Evolutionary conservation across 2,113 vertebrate genomes (phyloP), one percentile per base, ranked within the genome.

Genomic region (Eonycteris spelaea): DNA sequence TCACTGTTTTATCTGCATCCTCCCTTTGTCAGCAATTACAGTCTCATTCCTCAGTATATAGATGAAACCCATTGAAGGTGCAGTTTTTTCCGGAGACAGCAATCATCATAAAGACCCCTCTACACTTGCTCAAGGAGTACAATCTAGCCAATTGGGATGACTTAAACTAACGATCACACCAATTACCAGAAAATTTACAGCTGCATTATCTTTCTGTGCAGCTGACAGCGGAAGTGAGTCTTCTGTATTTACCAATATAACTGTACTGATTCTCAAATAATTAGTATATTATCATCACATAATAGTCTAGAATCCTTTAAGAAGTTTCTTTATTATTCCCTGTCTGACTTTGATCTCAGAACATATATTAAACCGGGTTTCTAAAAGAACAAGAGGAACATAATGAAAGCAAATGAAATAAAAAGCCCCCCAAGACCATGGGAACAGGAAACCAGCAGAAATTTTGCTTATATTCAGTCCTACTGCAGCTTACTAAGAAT

Each of bases 391-490:
- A 75, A 77, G 22, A 57, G 43, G 48, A 63, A 97, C 87, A 88
- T 53, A 95, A 86, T 6, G 14, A 53, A 90, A 82, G n/a, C 28
- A 95, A 93, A 88, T 93, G 22, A 92, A 96, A 90, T 68, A 48
- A 28, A 95, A 94, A 92, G 28, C 26, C 21, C 59, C 59, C 59
- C 16, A 92, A 73, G 79, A 89, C 38, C 38, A 43, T 33, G 21
- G 28, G 35, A 61, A 86, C 43, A 92, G 86, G 57, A 85, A 92
- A 0, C 19, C 7, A 84, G 55, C 30, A 57, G 67, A 84, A 77
- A 78, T 53, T 78, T 75, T 85, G n/a, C 30, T 92, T 43, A 33
- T 65, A 18, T 61, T 65, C 48, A 63, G 21, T 45, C 21, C 51
- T 63, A 35, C 38, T 93, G 13, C 10, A 92, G 51, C n/a, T 77